phyloP scores from a whole-genome alignment of 2,113 vertebrate species.

The Potamarius usumacintae region DNA sequence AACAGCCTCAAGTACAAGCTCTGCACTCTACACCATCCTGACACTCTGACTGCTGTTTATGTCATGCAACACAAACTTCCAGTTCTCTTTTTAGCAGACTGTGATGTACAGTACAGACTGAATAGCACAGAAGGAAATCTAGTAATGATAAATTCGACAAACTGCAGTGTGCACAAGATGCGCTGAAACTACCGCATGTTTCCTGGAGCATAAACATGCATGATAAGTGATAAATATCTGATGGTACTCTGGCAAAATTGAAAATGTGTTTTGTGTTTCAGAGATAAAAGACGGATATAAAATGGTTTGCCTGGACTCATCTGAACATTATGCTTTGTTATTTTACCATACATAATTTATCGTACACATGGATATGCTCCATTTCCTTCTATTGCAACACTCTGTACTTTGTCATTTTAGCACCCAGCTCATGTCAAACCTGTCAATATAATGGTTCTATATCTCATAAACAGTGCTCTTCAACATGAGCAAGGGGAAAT shows the following conservation, averaged over 20 bases:
- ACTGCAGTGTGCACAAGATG: slow-evolving; percentile 1
- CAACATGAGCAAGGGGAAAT: slow-evolving; percentile 28
- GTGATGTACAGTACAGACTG: slow-evolving; percentile 9
- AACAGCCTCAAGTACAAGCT: background rate
- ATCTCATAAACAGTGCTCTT: slow-evolving; percentile 30
- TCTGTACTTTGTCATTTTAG: slow-evolving; percentile 39
- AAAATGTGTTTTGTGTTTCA: slow-evolving; percentile 33
- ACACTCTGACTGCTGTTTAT: slow-evolving; percentile 10
- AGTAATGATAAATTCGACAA: slow-evolving; percentile 9
- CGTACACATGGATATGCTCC: slow-evolving; percentile 29
- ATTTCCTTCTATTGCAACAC: slow-evolving; percentile 28
- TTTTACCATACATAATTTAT: slow-evolving; percentile 43
- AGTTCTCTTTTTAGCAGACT: slow-evolving; percentile 10
- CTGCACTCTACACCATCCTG: slow-evolving; percentile 2
- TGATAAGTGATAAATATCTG: slow-evolving; percentile 10
- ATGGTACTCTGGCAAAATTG: background rate
- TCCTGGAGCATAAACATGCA: background rate
- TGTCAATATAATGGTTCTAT: slow-evolving; percentile 42
- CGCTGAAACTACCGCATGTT: background rate
- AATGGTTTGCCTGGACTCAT: slow-evolving; percentile 23
- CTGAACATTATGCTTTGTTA: slow-evolving; percentile 30
- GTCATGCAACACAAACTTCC: slow-evolving; percentile 7
- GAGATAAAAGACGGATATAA: slow-evolving; percentile 31
- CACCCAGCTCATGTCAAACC: slow-evolving; percentile 36
- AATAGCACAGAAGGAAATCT: slow-evolving; percentile 26